Evolutionary conservation across 2,113 vertebrate genomes (phyloP), one percentile per base, ranked within the genome.

Genomic region (Rousettus leschenaultii): DNA sequence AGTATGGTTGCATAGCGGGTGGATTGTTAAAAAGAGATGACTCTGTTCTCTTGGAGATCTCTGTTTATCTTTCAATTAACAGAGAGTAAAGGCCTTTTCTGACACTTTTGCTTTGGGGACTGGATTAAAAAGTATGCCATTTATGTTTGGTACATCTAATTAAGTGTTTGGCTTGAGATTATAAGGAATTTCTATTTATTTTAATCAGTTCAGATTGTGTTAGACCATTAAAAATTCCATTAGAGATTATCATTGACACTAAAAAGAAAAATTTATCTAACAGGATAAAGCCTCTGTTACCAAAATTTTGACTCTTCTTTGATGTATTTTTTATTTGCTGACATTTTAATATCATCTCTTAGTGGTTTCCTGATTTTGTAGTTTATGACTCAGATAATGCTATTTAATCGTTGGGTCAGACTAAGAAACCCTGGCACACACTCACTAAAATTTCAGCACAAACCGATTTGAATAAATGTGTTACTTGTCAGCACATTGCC

Each of bases 161-260:
- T 97, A 95, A 95, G 89, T 94, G 82, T 94, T 92, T 94, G 66
- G n/a, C 45, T 94, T 95, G 57, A 91, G 68, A 38, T 96, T 95
- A 71, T 91, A 83, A 88, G 45, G 73, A 86, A 55, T 61, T 86
- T 71, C 65, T 86, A 24, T 94, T 94, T 85, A 45, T 61, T 97
- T 94, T 90, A 78, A 35, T 80, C 55, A 82, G 92, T 93, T 95
- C 63, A 45, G 71, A 80, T 89, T 91, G 14, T 14, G 86, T 55
- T 57, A 94, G 86, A 65, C 84, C 71, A 96, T 94, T 93, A 94
- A 96, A 95, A 93, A 96, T 93, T 96, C 89, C 78, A 87, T 95
- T 91, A 93, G 24, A 70, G 30, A 38, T 80, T 94, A 48, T 73
- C 80, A 26, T 89, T 97, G 86, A 94, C 40, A 71, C 55, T 87